Conservation (phyloP, 2,888 invertebrate species). For the Phyllotreta striolata region DNA sequence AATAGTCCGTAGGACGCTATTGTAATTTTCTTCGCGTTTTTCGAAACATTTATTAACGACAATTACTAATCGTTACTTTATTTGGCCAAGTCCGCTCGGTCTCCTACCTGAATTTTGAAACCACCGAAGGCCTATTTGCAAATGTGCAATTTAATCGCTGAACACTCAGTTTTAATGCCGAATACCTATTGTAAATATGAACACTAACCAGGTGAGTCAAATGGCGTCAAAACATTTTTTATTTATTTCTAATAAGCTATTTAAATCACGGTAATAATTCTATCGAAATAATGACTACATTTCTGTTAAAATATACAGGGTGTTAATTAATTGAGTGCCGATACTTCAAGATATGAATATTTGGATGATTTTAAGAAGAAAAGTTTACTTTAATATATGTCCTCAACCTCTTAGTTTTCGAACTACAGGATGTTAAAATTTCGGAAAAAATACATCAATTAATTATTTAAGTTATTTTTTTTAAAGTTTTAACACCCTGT, state of each 20-base stretch:
- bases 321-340: too few relatives aligned
- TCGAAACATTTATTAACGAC: neutral
- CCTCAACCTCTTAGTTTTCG: too few relatives aligned
- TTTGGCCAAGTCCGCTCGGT: slow-evolving; percentile 12
- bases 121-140: neutral
- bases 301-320: too few relatives aligned
- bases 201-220: slow-evolving; percentile 1
- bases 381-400: too few relatives aligned
- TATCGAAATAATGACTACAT: neutral
- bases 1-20: slow-evolving; percentile 26
- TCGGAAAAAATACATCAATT: too few relatives aligned
- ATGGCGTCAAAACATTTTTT: neutral
- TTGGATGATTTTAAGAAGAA: too few relatives aligned
- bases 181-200: slow-evolving; percentile 1
- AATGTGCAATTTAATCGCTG: slow-evolving; percentile 11
- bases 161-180: neutral
- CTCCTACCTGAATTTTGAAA: slow-evolving; percentile 20
- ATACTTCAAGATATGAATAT: too few relatives aligned
- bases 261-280: too few relatives aligned
- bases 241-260: too few relatives aligned
- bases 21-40: slow-evolving; percentile 11
- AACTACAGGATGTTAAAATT: too few relatives aligned
- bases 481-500: too few relatives aligned
- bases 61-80: slow-evolving; percentile 20
- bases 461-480: too few relatives aligned